Percentiles rank a stretch among this genome's conserved stretches.
Evolutionary conservation across 2,113 vertebrate genomes (phyloP).

Genomic region (Ranitomeya variabilis): DNA sequence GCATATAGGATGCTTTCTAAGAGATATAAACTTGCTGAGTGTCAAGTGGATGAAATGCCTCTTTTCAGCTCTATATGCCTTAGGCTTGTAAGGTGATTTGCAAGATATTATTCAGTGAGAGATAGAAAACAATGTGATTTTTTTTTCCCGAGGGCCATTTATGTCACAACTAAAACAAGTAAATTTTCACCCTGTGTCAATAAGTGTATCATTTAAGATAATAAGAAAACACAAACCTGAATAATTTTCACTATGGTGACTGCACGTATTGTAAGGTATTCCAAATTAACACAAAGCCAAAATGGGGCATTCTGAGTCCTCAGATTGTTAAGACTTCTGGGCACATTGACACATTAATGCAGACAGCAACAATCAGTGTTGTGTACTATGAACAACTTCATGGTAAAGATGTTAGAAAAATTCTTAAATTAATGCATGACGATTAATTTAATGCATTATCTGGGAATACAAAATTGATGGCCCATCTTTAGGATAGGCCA

Average conservation of each 20-base stretch:
- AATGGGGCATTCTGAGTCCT: background rate
- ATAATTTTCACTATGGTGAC: background rate
- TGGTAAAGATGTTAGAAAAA: too few relatives aligned
- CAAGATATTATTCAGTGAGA: conserved; percentile 8
- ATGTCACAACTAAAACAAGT: conserved; percentile 16
- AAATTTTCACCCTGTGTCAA: conserved; percentile 7
- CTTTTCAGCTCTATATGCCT: conserved; percentile 12
- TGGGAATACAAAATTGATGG: too few relatives aligned
- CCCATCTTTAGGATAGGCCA: too few relatives aligned
- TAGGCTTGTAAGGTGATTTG: conserved; percentile 6
- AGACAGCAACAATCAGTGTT: too few relatives aligned
- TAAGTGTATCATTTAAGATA: conserved; percentile 7
- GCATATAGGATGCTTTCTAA: background rate
- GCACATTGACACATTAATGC: too few relatives aligned
- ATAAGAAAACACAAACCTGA: background rate
- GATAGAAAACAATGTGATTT: conserved; percentile 20
- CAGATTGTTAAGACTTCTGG: too few relatives aligned
- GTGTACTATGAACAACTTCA: too few relatives aligned
- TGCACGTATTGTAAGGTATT: background rate
- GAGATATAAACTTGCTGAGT: background rate
- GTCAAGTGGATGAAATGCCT: conserved; percentile 20
- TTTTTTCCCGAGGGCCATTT: conserved; percentile 7
- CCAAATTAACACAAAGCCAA: background rate
- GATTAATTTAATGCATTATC: too few relatives aligned
- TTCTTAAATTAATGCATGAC: too few relatives aligned